Evolutionary conservation across 2,888 invertebrate species (phyloP).

Genomic region (Corythucha ciliata): DNA sequence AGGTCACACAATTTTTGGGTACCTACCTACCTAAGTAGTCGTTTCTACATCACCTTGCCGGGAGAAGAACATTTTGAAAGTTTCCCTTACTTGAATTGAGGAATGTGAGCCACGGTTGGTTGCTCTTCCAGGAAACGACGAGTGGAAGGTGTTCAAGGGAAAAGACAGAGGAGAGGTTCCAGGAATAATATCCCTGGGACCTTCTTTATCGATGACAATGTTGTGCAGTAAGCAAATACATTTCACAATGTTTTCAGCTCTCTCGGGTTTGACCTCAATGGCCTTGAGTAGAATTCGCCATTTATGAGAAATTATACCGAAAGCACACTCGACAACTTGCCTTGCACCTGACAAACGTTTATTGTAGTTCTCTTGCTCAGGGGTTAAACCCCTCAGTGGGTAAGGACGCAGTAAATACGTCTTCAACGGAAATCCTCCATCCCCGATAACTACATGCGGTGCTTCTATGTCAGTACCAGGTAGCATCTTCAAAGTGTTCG

Average conservation of each 20-base stretch:
- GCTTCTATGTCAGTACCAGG: constrained; percentile 29
- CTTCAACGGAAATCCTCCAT: constrained; percentile 25
- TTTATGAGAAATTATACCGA: constrained; percentile 25
- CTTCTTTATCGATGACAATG: constrained; percentile 24
- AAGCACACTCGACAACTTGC: constrained; percentile 22
- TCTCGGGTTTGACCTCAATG: constrained; percentile 18
- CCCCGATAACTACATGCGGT: constrained; percentile 25
- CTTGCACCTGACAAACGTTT: constrained; percentile 11
- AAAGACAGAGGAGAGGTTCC: not conserved
- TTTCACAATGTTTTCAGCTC: constrained; percentile 23
- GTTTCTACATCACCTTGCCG: not conserved
- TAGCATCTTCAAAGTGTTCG: constrained; percentile 29
- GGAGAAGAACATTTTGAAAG: not conserved
- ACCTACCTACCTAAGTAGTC: too few species aligned
- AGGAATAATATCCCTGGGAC: not conserved
- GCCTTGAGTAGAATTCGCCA: constrained; percentile 22
- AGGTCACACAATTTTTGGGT: too few species aligned
- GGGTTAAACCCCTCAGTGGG: constrained; percentile 8
- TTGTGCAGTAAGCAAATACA: constrained; percentile 27
- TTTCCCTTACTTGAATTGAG: not conserved
- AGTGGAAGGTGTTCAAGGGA: too few species aligned
- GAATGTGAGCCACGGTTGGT: constrained; percentile 1
- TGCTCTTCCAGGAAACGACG: not conserved
- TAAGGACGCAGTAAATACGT: constrained; percentile 21
- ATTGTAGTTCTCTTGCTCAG: constrained; percentile 21